A percentile compares a stretch with the other conserved stretches of the same genome.
Evolutionary conservation across 2,888 invertebrate species (phyloP).

Genomic region (Melieria picta): DNA sequence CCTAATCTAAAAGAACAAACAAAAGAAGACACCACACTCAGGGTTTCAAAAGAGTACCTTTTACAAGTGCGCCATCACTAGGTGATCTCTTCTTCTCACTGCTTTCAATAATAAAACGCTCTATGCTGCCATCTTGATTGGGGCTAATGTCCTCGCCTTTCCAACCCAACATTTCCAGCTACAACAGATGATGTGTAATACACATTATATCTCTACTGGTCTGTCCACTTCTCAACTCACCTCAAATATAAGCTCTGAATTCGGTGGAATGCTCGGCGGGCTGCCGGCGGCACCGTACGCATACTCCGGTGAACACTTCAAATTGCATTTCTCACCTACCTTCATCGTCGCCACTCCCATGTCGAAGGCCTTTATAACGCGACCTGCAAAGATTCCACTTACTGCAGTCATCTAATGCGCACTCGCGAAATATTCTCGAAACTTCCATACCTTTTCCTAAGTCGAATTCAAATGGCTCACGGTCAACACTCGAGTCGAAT

Average conservation of each 20-base stretch:
- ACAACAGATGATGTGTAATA: conserved; percentile 42
- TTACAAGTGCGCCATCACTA: conserved; percentile 83
- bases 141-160: conserved; percentile 89
- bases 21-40: neutral
- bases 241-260: conserved; percentile 89
- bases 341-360: conserved; percentile 94
- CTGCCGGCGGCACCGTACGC: conserved; percentile 88
- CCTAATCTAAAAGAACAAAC: neutral
- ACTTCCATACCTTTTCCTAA: conserved; percentile 79
- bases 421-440: neutral
- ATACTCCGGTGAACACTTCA: conserved; percentile 89
- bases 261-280: conserved; percentile 88
- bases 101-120: conserved; percentile 74
- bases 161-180: conserved; percentile 91
- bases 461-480: conserved; percentile 87
- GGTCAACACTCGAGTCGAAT: conserved; percentile 91
- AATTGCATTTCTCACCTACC: conserved; percentile 82
- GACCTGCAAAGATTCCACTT: conserved; percentile 68
- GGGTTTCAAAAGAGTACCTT: conserved; percentile 70
- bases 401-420: neutral
- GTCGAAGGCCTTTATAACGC: conserved; percentile 95
- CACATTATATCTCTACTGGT: neutral
- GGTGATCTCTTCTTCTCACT: conserved; percentile 81
- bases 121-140: conserved; percentile 83
- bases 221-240: conserved; percentile 64